phyloP scores from a whole-genome alignment of 2,113 vertebrate species.

The Pollachius pollachius region DNA sequence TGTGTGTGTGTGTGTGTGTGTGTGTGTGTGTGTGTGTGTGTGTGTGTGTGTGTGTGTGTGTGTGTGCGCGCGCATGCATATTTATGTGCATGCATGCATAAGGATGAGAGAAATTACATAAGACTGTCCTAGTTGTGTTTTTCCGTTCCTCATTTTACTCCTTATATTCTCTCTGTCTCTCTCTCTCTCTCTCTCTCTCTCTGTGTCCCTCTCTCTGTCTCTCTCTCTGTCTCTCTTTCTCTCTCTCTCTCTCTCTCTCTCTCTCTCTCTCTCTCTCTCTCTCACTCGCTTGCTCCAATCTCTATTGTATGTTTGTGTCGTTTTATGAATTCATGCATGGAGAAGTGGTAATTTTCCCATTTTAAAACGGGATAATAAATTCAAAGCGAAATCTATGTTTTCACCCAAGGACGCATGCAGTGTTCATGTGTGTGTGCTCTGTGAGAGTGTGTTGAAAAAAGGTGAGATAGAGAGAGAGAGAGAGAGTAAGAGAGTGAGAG shows the following conservation, averaged over 20 bases:
- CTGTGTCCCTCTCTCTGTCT: not conserved
- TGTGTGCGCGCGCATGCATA: conserved; percentile 28
- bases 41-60: conserved; percentile 16
- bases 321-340: not conserved
- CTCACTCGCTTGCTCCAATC: not conserved
- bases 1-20: conserved; percentile 28
- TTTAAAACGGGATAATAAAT: not conserved
- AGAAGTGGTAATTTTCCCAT: not conserved
- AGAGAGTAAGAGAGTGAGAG: not conserved
- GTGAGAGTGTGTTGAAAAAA: not conserved
- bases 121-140: conserved; percentile 69
- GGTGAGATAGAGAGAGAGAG: not conserved
- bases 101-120: conserved; percentile 70
- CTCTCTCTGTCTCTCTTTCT: not conserved
- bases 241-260: not conserved
- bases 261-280: not conserved
- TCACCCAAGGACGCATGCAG: not conserved
- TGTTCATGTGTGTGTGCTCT: not conserved
- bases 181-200: conserved; percentile 4
- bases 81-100: conserved; percentile 64
- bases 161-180: not conserved
- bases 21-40: conserved; percentile 34
- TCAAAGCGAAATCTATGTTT: not conserved
- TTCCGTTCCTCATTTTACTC: conserved; percentile 16
- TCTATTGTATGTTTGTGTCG: not conserved